Evolutionary conservation across 2,888 invertebrate species (phyloP), one percentile per base, ranked within the genome.

Genomic region (Itoplectis maculator): DNA sequence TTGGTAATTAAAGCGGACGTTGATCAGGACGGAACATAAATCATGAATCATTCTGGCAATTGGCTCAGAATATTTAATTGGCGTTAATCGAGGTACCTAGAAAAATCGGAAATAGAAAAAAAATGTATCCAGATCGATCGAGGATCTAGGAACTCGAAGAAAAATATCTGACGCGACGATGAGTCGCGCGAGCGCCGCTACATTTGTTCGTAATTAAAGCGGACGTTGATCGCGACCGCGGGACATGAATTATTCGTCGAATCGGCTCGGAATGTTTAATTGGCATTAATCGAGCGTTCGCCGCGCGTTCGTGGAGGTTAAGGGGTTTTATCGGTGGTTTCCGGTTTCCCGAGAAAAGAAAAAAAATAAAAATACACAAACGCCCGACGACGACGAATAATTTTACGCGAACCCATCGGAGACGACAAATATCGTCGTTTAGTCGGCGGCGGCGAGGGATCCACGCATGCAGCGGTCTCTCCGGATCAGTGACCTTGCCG

Each of bases 401-500:
- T 70, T 75, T 82, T 61, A 74, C 61, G 51, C 47, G 69, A 75
- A 73, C 73, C 47, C 29, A 42, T n/a, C 9, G 47, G 18, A 45
- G 18, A 5, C 29, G 29, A 29, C 61, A 63, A 29, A 29, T 54
- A 77, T 82, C n/a, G 70, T 66, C 29, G 51, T 42, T 72, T 74
- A 20, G 54, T 70, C 56, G 68, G 18, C 23, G 42, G 63, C 47
- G 76, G 82, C n/a, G n/a, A n/a, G n/a, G n/a, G n/a, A n/a, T n/a
- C n/a, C n/a, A n/a, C n/a, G n/a, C n/a, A 82, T 59, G 23, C 54
- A 45, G 37, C 42, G 11, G 54, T 51, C 54, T 81, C 79, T 5
- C 82, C 86, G 88, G 89, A 89, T 88, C 89, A 89, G 86, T 88
- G 89, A 90, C 91, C 91, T 90, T 89, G 88, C 85, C 82, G 83